Conservation (phyloP, 2,888 invertebrate genomes). For the Abrostola tripartita region DNA sequence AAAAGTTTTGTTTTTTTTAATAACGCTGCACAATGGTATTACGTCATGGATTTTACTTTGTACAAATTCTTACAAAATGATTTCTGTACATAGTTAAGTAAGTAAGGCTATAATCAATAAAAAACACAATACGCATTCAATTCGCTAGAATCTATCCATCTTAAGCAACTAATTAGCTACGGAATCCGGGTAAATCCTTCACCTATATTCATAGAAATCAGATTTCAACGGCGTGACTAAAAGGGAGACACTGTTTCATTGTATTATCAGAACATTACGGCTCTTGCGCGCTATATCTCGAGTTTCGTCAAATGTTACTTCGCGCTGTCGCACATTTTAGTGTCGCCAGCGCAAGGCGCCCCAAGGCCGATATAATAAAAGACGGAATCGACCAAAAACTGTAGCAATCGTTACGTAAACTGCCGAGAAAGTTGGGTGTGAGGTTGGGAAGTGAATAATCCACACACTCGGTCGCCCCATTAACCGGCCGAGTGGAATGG, state of each 20-base stretch:
- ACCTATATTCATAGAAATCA: conserved; percentile 52
- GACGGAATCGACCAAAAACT: conserved; percentile 72
- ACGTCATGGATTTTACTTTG: conserved; percentile 3
- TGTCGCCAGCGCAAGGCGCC: conserved; percentile 70
- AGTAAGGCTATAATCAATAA: conserved; percentile 19
- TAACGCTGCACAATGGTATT: too few relatives aligned
- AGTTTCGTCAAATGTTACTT: conserved; percentile 76
- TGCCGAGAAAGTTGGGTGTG: conserved; percentile 75
- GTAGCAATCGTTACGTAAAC: conserved; percentile 76
- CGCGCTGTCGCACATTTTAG: conserved; percentile 71
- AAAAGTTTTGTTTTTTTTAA: too few relatives aligned
- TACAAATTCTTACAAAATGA: conserved; percentile 28
- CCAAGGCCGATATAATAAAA: conserved; percentile 77
- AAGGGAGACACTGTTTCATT: conserved; percentile 61
- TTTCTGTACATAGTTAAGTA: conserved; percentile 24
- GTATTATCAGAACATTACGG: conserved; percentile 62
- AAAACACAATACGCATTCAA: conserved; percentile 40
- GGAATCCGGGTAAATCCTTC: conserved; percentile 51
- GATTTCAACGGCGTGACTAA: conserved; percentile 71
- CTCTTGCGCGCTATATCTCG: conserved; percentile 58
- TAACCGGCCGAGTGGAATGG: conserved; percentile 59
- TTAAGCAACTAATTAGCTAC: conserved; percentile 44
- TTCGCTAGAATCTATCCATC: conserved; percentile 34
- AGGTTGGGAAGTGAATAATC: conserved; percentile 60
- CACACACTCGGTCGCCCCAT: conserved; percentile 57